Evolutionary conservation across 1,140 invertebrate species (phyloP), one percentile per base, ranked within the genome.

Genomic region (Oryctes rhinoceros): DNA sequence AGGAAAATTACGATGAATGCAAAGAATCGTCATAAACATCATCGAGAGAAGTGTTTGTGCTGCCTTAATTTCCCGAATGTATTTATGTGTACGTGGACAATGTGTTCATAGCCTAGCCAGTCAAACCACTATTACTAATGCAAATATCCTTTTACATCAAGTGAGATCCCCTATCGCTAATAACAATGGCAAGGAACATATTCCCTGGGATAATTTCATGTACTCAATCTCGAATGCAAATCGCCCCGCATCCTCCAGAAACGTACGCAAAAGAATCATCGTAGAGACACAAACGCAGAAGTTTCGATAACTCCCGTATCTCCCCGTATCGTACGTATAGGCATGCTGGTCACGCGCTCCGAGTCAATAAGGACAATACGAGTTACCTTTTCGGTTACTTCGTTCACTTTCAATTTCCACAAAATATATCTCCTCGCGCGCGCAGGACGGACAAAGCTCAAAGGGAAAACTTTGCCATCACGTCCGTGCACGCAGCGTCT

Each of bases 351-450:
- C 81, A 82, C 81, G 81, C 71, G 78, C 49, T 13, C 20, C 35
- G 44, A 82, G 65, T 78, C 76, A 80, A 71, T 78, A 80, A 80
- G 62, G 76, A 80, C 76, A 80, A 80, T 79, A 79, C 78, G 76
- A 82, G 79, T 71, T 78, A 82, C 81, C 81, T 82, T 81, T 79
- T 71, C 65, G 78, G 76, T 78, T 79, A 79, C 79, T 80, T 76
- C 80, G 49, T 53, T 78, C 53, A 78, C 80, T 80, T 80, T 80
- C 62, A 80, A 67, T 49, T 80, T 76, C 75, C 79, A 71, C 71
- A 75, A 80, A 80, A 80, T 80, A 76, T 80, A 80, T 80, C 79
- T 75, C 71, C 47, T 76, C 37, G 75, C 71, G 24, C 71, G 37
- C n/a, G n/a, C 7, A 71, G 65, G 24, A 71, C 65, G 65, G 65